Evolutionary conservation across 1,140 invertebrate species (phyloP), one percentile per base, ranked within the genome.

Genomic region (Magallana gigas): DNA sequence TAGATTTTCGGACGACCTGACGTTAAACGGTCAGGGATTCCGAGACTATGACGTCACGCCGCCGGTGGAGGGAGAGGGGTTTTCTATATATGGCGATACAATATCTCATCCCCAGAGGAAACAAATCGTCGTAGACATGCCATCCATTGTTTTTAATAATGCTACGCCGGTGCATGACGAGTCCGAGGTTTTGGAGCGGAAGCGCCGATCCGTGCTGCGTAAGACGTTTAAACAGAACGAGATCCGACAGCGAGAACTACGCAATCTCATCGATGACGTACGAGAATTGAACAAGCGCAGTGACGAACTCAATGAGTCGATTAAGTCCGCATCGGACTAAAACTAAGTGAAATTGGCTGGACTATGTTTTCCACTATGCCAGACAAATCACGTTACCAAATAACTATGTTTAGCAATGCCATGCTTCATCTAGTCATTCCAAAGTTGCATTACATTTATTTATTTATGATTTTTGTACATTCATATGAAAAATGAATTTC

Each of bases 241-340:
- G 87, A 60, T 93, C 18, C 85, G 92, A 18, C 88, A 92, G 59
- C 85, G 89, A 58, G 93, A 94, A 84, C 71, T 93, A 9, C 88
- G 90, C 48, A 93, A 93, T 83, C 88, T 94, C 0, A 59, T 94
- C 3, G 92, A 94, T 68, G 93, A 94, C 88, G 93, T 94, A 5
- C 91, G 90, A 76, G 92, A 94, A 81, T 85, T 94, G 4, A 94
- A 92, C 84, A 90, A 91, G 85, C 85, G 89, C 81, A 90, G 91
- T 29, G 92, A 93, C 23, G 86, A 87, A 23, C 59, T 93, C 36
- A 89, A 89, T 7, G 91, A 84, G 57, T 57, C 48, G 57, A 58
- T 82, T 7, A 56, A 82, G 48, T 58, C 80, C 1, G 12, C 7
- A 8, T 58, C 80, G 16, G 80, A 82, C 29, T 82, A 82, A 57